Evolutionary conservation across 2,888 invertebrate genomes (phyloP), one percentile per base, ranked within the genome.

Genomic region (Eupelmus urozonus): DNA sequence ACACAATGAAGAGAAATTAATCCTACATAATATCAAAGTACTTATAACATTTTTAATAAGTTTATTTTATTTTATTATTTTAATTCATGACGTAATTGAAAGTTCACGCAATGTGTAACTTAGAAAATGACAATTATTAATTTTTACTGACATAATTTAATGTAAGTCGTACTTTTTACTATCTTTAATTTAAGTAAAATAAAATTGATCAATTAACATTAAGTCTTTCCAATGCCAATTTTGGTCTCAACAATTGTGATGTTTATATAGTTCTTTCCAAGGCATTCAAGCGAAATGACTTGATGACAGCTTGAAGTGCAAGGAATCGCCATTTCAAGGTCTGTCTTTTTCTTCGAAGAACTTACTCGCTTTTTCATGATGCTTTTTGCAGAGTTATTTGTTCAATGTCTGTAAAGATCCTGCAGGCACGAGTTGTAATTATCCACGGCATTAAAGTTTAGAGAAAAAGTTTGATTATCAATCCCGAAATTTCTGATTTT

Each of bases 311-410:
- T 75, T 70, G 83, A 84, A 81, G 82, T 81, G 82, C 81, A 83
- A 80, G 80, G 81, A 85, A 85, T 85, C 82, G 85, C 84, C 83
- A 84, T 85, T 87, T 84, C 84, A 84, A 83, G 83, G 80, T 80
- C 80, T 82, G 77, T 80, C 82, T 84, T 79, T 79, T 75, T 76
- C 73, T 45, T 29, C 25, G 42, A 18, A 13, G 4, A 34, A 23
- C 16, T 29, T 40, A 67, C 7, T 76, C 76, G 42, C 69, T 76
- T 78, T 80, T 81, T 81, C 78, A 51, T 40, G 42, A 66, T 60
- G 69, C 80, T 81, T 82, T 82, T 81, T 84, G 78, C 69, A 80
- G 70, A 66, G 67, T 62, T 72, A 65, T 78, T 79, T 75, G 63
- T 45, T 63, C 69, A 73, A 51, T 71, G 75, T 34, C 73, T 71